A percentile compares a stretch with the other conserved stretches of the same genome.
These are phyloP conservation scores for Scotopteryx bipunctaria DNA, from an alignment of 2,888 invertebrate species.

Conservation along the genomic window DNA sequence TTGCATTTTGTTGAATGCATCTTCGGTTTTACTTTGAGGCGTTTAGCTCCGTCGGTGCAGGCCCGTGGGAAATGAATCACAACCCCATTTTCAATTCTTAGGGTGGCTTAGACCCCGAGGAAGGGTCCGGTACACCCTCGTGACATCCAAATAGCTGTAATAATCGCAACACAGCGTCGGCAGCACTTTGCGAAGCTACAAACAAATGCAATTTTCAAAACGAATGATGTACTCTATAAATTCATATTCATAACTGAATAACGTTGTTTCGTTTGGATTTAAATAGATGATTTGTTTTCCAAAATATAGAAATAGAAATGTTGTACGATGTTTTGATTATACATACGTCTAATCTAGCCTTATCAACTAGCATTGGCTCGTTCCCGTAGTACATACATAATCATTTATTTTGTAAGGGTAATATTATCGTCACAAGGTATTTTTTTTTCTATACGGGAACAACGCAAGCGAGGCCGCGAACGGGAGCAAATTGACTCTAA, in stretches of 20 bases:
- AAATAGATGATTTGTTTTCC: too few species aligned
- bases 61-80: constrained; percentile 82
- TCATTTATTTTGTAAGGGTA: too few species aligned
- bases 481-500: too few species aligned
- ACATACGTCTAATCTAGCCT: too few species aligned
- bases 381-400: too few species aligned
- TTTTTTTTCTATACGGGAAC: too few species aligned
- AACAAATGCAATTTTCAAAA: constrained; percentile 32
- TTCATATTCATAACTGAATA: background rate
- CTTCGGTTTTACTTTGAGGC: constrained; percentile 44
- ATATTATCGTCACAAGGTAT: too few species aligned
- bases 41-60: constrained; percentile 60
- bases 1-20: constrained; percentile 40
- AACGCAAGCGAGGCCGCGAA: too few species aligned
- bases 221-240: background rate
- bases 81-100: constrained; percentile 78
- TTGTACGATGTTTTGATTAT: too few species aligned
- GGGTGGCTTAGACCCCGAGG: constrained; percentile 64
- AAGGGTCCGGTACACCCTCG: constrained; percentile 69
- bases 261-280: too few species aligned
- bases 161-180: constrained; percentile 69
- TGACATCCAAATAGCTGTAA: constrained; percentile 73
- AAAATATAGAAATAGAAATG: too few species aligned
- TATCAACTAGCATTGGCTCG: too few species aligned
- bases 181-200: constrained; percentile 46